Conservation (phyloP, 2,888 invertebrate genomes). For the Toxonevra muliebris region DNA sequence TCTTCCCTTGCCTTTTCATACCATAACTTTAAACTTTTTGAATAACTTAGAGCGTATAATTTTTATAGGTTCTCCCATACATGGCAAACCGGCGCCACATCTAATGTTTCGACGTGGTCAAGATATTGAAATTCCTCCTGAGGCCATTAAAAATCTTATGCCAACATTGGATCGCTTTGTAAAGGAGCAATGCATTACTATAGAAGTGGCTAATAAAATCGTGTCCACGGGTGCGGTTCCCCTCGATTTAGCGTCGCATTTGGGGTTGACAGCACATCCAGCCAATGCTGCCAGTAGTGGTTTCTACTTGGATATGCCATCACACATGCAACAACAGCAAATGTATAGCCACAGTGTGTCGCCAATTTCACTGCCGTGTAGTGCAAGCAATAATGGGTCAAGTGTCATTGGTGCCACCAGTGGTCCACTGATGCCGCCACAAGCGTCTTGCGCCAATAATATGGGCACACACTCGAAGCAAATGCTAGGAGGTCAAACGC, state of each 20-base stretch:
- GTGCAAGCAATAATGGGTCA: constrained; percentile 28
- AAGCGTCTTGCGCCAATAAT: constrained; percentile 20
- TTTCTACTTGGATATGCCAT: constrained; percentile 51
- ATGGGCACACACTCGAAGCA: constrained; percentile 47
- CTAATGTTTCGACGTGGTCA: constrained; percentile 54
- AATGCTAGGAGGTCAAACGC: constrained; percentile 46
- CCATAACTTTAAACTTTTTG: background rate
- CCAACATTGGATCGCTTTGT: constrained; percentile 64
- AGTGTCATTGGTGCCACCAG: constrained; percentile 36
- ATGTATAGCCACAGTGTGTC: constrained; percentile 61
- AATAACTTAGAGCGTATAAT: background rate
- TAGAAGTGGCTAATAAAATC: constrained; percentile 65
- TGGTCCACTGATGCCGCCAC: constrained; percentile 27
- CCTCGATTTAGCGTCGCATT: constrained; percentile 66
- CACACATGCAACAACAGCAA: constrained; percentile 49
- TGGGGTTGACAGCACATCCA: constrained; percentile 69
- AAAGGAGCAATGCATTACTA: constrained; percentile 64
- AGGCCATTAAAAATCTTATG: constrained; percentile 67
- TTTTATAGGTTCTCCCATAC: constrained; percentile 71
- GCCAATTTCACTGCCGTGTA: constrained; percentile 56
- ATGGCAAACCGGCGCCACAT: constrained; percentile 63
- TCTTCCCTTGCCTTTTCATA: background rate
- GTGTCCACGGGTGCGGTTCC: constrained; percentile 66
- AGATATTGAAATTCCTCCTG: constrained; percentile 64
- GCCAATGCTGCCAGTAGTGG: constrained; percentile 63